These are phyloP conservation scores for Pithys albifrons DNA, from an alignment of 2,113 vertebrate species.

Conservation along the genomic window DNA sequence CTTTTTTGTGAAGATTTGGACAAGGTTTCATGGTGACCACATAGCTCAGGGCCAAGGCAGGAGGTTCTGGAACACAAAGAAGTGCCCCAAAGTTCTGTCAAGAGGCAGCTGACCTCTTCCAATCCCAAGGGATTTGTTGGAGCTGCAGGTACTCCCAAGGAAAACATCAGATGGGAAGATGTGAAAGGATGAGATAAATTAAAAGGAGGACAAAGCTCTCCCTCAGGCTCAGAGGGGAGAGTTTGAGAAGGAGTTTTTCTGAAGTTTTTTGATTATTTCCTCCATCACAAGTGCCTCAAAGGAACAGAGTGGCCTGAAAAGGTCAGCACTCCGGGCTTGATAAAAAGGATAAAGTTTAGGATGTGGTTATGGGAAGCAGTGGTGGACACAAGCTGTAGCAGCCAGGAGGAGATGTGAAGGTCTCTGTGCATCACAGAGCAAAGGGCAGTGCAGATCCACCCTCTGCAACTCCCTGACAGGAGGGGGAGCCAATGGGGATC, in stretches of 20 bases:
- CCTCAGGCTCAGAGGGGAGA: not conserved
- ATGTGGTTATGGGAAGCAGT: not conserved
- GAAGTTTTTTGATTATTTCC: not conserved
- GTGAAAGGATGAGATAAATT: not conserved
- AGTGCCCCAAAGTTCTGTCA: not conserved
- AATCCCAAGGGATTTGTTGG: not conserved
- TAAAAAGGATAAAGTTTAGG: not conserved
- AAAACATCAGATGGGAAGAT: not conserved
- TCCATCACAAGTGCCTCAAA: not conserved
- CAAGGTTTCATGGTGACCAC: not conserved
- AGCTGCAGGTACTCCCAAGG: not conserved
- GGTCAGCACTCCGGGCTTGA: not conserved
- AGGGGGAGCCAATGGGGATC: not conserved
- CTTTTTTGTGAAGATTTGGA: not conserved
- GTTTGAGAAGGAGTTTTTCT: not conserved
- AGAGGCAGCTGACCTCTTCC: not conserved
- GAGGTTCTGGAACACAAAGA: not conserved
- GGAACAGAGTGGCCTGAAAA: not conserved
- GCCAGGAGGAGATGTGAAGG: not conserved
- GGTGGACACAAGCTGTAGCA: not conserved
- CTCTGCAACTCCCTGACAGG: not conserved
- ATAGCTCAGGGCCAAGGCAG: not conserved
- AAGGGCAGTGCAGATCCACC: not conserved
- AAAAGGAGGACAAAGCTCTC: not conserved
- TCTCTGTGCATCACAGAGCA: not conserved